These are phyloP conservation scores for Calyptomena viridis DNA, from an alignment of 2,113 vertebrate species.

Conservation along the genomic window DNA sequence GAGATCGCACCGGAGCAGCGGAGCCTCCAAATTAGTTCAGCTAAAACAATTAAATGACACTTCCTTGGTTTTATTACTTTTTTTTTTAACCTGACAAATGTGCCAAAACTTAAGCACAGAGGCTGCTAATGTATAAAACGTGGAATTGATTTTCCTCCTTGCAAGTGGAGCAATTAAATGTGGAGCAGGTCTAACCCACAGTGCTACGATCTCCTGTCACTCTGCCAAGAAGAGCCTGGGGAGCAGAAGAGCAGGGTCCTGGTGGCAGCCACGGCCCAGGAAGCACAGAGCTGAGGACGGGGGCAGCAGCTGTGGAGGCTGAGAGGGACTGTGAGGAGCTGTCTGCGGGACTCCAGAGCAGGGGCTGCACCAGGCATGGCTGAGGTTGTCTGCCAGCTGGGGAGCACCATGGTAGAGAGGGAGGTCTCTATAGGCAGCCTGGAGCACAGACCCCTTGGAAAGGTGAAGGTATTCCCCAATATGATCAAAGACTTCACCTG, in stretches of 20 bases:
- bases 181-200: neutral
- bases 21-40: conserved; percentile 32
- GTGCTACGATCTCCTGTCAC: neutral
- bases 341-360: fast-evolving
- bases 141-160: conserved; percentile 59
- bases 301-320: neutral
- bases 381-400: neutral
- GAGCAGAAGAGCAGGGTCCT: neutral
- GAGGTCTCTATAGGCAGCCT: neutral
- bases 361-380: neutral
- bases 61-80: conserved; percentile 46
- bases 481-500: fast-evolving
- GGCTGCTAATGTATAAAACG: conserved; percentile 37
- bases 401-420: fast-evolving
- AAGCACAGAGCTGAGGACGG: neutral
- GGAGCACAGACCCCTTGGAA: neutral
- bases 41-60: conserved; percentile 64
- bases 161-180: conserved; percentile 56
- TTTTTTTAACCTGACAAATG: conserved; percentile 27
- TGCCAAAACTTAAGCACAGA: conserved; percentile 47
- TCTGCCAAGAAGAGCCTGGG: neutral
- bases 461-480: neutral
- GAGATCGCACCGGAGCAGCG: neutral
- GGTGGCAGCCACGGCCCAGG: fast-evolving
- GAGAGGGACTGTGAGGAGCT: neutral